Evolutionary conservation across 2,888 invertebrate species (phyloP), one percentile per base, ranked within the genome.

Genomic region (Empis stercorea): DNA sequence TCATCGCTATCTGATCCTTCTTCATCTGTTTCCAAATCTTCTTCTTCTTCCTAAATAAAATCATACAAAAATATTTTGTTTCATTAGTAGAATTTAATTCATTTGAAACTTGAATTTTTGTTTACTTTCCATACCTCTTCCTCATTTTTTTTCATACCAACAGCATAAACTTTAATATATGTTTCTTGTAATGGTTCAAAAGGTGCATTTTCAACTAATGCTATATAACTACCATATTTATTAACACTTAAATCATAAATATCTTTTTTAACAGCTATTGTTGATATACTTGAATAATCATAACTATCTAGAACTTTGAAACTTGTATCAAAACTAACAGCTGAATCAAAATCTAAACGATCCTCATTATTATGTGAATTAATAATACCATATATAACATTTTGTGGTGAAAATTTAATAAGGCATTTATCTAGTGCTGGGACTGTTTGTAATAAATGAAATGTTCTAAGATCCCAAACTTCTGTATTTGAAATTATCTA

Each of bases 391-490:
- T 94, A 97, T 50, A 97, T 80, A 27, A 89, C 86, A 57, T 83
- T 83, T 46, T 83, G 76, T 3, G 87, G 83, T 48, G 92, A 94
- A 70, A 99, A 99, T 50, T 82, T 76, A 6, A 95, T 81, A 66
- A 77, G 71, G 43, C 92, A 92, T 64, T 93, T 91, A 64, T 96
- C 93, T 52, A 99, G 73, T 0, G 87, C 84, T 1, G 95, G 89
- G 44, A 99, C 95, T 0, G 96, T 96, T 64, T 93, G 81, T 32
- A 99, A 71, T 38, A 99, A 71, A 62, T 94, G 91, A 68, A 92
- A 96, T 38, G 94, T 95, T 56, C 97, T 73, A 23, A 97, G 69
- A 66, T 99, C 99, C 97, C 97, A 99, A 46, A 97, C 92, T 77
- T 99, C 96, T 0, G 95, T 92, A 64, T 97, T 97, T 47, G 96